These are phyloP conservation scores for Clarias magur DNA, from an alignment of 2,113 vertebrate species.

Conservation along the genomic window DNA sequence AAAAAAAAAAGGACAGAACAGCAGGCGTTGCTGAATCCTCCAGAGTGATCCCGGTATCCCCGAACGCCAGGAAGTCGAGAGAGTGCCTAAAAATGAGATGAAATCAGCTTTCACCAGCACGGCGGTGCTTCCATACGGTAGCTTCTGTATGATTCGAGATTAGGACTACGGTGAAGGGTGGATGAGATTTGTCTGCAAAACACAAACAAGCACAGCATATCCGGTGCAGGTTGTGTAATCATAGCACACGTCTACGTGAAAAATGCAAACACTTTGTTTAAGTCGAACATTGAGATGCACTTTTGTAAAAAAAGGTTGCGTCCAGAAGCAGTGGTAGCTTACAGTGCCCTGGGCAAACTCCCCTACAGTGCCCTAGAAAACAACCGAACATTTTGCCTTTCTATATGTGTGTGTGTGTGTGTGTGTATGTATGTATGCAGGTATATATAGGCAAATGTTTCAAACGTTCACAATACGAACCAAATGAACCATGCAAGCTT, in stretches of 20 bases:
- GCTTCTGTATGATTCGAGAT: background rate
- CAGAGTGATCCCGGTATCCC: background rate
- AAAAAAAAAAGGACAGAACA: background rate
- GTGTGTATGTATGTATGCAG: no score
- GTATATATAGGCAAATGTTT: no score
- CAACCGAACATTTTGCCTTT: no score
- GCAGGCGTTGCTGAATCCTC: slow-evolving; percentile 4
- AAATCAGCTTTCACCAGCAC: slow-evolving; percentile 13
- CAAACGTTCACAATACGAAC: no score
- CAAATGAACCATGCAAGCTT: no score
- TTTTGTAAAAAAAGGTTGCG: no score
- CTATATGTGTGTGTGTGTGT: no score
- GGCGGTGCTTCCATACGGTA: background rate
- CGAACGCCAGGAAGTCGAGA: background rate
- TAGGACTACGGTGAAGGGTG: background rate
- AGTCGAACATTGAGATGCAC: background rate
- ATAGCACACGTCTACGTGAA: background rate
- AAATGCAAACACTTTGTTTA: background rate
- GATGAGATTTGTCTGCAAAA: background rate
- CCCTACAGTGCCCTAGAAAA: no score
- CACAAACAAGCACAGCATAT: slow-evolving; percentile 22
- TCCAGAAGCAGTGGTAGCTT: no score
- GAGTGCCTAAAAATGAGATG: background rate
- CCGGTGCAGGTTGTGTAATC: background rate
- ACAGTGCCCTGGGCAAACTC: no score